Evolutionary conservation across 2,888 invertebrate species (phyloP).

Genomic region (Callinectes sapidus): DNA sequence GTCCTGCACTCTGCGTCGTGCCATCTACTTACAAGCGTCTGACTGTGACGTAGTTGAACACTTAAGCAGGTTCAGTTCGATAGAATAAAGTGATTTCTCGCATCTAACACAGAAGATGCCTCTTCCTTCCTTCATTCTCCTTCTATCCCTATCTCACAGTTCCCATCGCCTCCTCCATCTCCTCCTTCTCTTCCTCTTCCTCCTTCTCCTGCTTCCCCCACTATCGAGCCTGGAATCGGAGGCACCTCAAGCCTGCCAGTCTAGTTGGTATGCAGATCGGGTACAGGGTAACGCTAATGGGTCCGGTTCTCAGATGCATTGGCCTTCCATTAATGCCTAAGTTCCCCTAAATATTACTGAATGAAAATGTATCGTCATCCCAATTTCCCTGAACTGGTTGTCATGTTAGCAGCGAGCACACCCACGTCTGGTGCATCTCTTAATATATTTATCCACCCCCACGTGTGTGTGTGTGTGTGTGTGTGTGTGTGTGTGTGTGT

Average conservation of each 20-base stretch:
- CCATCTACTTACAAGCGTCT: background rate
- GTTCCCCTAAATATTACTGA: background rate
- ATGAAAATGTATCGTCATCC: background rate
- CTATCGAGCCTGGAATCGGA: background rate
- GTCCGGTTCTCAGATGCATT: slow-evolving; percentile 3
- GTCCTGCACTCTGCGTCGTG: background rate
- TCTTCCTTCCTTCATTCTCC: background rate
- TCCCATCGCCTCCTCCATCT: background rate
- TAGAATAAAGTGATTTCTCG: background rate
- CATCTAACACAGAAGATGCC: background rate
- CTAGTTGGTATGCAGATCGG: slow-evolving; percentile 25
- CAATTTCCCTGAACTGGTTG: background rate
- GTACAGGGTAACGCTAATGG: background rate
- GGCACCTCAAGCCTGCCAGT: background rate
- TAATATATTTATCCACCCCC: no score
- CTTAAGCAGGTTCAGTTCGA: background rate
- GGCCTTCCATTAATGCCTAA: slow-evolving; percentile 9
- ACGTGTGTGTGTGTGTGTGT: no score
- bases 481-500: no score
- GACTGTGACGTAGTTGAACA: background rate
- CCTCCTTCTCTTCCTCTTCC: background rate
- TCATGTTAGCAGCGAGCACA: background rate
- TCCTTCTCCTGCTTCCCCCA: background rate
- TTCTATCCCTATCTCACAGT: background rate
- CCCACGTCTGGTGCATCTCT: no score